A percentile compares a stretch with the other conserved stretches of the same genome.
Evolutionary conservation across 2,113 vertebrate genomes (phyloP).

Genomic region (Macrotis lagotis): DNA sequence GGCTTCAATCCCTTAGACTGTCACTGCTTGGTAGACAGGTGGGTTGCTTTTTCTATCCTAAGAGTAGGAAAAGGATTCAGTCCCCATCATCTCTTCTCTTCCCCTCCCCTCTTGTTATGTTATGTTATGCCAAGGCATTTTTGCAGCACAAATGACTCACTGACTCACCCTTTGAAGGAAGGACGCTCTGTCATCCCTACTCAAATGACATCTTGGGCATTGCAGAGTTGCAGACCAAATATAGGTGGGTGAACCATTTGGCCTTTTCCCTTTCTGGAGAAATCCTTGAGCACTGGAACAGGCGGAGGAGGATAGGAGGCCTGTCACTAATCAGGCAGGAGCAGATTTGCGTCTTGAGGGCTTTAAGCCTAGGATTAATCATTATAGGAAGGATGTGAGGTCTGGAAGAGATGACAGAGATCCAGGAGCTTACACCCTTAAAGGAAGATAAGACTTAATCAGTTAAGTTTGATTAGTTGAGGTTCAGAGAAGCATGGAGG

Average conservation of each 20-base stretch:
- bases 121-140: not conserved
- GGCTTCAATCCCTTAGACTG: not conserved
- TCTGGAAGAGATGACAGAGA: not conserved
- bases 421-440: not conserved
- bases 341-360: not conserved
- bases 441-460: not conserved
- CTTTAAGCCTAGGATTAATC: not conserved
- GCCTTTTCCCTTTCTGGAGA: slow-evolving; percentile 55
- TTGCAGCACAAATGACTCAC: slow-evolving; percentile 39
- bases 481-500: not conserved
- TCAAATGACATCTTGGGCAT: slow-evolving; percentile 60
- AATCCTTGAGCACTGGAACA: slow-evolving; percentile 47
- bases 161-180: slow-evolving; percentile 30
- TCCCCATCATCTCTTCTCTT: not conserved
- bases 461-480: not conserved
- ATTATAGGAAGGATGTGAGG: not conserved
- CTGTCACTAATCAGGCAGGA: not conserved
- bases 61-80: not conserved
- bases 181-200: slow-evolving; percentile 58
- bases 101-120: not conserved
- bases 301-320: not conserved
- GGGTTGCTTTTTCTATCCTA: not conserved
- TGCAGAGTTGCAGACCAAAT: slow-evolving; percentile 54
- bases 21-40: not conserved
- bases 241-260: slow-evolving; percentile 50